These are phyloP conservation scores for Mechanitis mazaeus DNA, from an alignment of 2,888 invertebrate genomes.

Conservation along the genomic window DNA sequence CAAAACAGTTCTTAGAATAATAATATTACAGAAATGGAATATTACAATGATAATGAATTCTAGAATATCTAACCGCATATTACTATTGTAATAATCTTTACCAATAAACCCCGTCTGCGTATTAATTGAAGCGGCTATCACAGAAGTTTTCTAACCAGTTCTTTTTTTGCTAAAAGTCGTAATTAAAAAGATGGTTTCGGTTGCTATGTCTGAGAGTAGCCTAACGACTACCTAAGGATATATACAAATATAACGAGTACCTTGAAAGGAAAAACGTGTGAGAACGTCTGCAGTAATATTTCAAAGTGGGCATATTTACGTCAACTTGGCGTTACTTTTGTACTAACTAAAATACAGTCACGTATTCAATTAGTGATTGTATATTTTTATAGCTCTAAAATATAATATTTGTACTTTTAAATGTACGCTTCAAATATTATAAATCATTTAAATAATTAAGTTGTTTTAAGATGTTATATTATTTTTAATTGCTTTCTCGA, in stretches of 20 bases:
- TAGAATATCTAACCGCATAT: too few species aligned
- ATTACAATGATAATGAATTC: too few species aligned
- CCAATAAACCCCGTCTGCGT: not conserved
- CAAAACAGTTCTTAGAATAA: too few species aligned
- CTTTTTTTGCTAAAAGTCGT: conserved; percentile 16
- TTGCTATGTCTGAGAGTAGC: conserved; percentile 16
- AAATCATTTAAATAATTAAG: not conserved
- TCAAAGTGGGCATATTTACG: not conserved
- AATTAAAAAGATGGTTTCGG: conserved; percentile 31
- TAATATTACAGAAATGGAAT: too few species aligned
- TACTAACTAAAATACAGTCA: not conserved
- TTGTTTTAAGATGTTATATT: too few species aligned
- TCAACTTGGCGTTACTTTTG: too few species aligned
- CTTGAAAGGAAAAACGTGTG: conserved; percentile 18
- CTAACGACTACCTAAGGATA: conserved; percentile 12
- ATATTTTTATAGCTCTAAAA: too few species aligned
- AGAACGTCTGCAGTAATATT: conserved; percentile 17
- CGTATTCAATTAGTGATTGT: not conserved
- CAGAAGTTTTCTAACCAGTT: conserved; percentile 18
- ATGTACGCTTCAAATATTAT: not conserved
- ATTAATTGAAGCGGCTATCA: conserved; percentile 14
- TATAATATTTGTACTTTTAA: too few species aligned
- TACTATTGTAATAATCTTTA: too few species aligned
- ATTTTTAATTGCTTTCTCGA: too few species aligned
- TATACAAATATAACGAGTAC: conserved; percentile 6